These are phyloP conservation scores for Halcyon malimbica DNA, from an alignment of 2,113 vertebrate species.

Conservation along the genomic window DNA sequence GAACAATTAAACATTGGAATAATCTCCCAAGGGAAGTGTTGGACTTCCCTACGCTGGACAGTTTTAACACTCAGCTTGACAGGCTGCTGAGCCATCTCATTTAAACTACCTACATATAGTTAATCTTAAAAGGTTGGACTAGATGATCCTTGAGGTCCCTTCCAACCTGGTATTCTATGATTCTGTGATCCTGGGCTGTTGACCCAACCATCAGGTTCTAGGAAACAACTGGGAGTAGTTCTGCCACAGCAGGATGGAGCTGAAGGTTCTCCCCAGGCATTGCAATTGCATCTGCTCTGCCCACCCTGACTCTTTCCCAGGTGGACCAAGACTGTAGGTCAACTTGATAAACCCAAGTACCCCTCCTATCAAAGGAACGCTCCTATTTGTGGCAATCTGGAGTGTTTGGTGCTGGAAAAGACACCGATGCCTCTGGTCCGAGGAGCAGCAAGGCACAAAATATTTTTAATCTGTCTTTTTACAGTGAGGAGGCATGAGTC, in stretches of 20 bases:
- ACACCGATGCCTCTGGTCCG: neutral
- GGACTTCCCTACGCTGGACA: too few relatives aligned
- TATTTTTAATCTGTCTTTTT: neutral
- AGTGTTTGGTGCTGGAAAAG: neutral
- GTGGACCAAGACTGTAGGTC: neutral
- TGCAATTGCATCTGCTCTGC: neutral
- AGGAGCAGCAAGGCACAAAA: neutral
- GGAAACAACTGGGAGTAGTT: neutral
- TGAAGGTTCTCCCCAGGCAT: neutral
- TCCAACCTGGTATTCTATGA: too few relatives aligned
- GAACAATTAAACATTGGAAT: too few relatives aligned
- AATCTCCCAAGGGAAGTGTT: too few relatives aligned
- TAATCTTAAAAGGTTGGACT: too few relatives aligned
- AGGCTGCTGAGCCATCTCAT: too few relatives aligned
- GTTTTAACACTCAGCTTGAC: too few relatives aligned
- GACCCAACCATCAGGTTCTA: neutral
- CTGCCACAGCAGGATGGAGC: neutral
- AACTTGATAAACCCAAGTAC: neutral
- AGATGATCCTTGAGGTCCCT: too few relatives aligned
- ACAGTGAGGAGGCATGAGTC: neutral
- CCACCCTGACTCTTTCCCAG: neutral
- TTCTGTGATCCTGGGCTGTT: neutral
- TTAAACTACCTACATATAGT: too few relatives aligned
- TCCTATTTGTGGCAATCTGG: neutral
- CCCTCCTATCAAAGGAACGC: neutral